A percentile compares a stretch with the other conserved stretches of the same genome.
Conservation (phyloP, 2,888 invertebrate genomes). For the Microctonus hyperodae region DNA sequence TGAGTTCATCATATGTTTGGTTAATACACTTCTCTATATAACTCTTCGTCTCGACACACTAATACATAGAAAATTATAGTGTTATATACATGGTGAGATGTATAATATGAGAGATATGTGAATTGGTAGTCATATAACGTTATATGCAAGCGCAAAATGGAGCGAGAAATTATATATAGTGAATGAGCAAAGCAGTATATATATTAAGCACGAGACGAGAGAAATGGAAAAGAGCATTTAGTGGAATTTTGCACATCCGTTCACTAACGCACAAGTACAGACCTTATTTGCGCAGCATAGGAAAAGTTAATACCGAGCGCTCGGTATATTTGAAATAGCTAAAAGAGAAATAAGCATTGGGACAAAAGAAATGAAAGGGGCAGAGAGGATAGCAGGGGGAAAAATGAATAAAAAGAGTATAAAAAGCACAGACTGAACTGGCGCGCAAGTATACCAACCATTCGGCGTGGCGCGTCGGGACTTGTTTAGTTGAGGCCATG, state of each 20-base stretch:
- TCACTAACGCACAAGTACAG: neutral
- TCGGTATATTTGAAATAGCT: slow-evolving; percentile 25
- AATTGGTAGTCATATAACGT: neutral
- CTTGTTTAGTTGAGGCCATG: slow-evolving; percentile 10
- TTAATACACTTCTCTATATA: slow-evolving; percentile 27
- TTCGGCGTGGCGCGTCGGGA: neutral
- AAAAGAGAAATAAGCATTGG: slow-evolving; percentile 24
- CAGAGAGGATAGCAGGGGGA: neutral
- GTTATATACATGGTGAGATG: no score
- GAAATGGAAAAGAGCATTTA: slow-evolving; percentile 17
- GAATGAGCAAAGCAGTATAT: no score
- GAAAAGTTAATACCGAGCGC: slow-evolving; percentile 17
- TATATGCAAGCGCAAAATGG: neutral
- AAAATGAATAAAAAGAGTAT: neutral
- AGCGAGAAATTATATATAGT: neutral
- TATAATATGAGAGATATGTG: no score
- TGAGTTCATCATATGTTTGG: slow-evolving; percentile 34
- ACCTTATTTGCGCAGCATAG: slow-evolving; percentile 3
- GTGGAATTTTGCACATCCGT: slow-evolving; percentile 16
- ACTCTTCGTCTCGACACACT: slow-evolving; percentile 18
- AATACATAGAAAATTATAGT: no score
- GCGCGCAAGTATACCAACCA: neutral
- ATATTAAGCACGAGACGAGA: no score
- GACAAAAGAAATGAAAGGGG: no score
- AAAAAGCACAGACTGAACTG: neutral